A percentile compares a stretch with the other conserved stretches of the same genome.
phyloP scores from a whole-genome alignment of 2,888 invertebrate genomes.

The Congeria kusceri region DNA sequence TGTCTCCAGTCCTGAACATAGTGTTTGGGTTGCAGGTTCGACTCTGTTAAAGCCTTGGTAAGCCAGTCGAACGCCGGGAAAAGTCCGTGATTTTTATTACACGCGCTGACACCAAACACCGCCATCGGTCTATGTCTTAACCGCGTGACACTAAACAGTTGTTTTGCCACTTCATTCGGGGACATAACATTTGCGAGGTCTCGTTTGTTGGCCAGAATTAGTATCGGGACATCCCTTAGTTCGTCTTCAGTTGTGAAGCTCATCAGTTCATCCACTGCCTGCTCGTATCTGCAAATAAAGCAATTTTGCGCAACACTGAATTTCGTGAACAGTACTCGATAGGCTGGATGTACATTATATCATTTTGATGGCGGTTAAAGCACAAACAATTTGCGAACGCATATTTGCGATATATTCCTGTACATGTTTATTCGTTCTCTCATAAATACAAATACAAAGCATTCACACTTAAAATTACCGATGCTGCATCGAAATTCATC shows the following conservation, averaged over 20 bases:
- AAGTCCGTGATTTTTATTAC: slow-evolving; percentile 40
- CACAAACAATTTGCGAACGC: too few relatives aligned
- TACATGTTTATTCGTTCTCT: too few relatives aligned
- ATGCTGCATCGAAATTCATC: too few relatives aligned
- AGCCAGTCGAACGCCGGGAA: slow-evolving; percentile 66
- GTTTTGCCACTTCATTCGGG: slow-evolving; percentile 41
- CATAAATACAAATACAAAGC: too few relatives aligned
- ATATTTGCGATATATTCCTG: too few relatives aligned
- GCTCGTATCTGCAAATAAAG: slow-evolving; percentile 27
- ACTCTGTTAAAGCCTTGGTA: not conserved
- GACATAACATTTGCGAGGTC: slow-evolving; percentile 61
- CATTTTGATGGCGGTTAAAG: too few relatives aligned
- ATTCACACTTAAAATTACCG: too few relatives aligned
- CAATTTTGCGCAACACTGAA: too few relatives aligned
- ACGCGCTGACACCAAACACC: slow-evolving; percentile 34
- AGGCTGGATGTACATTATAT: too few relatives aligned
- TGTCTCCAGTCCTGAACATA: too few relatives aligned
- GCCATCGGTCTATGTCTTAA: slow-evolving; percentile 8
- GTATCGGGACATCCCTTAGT: slow-evolving; percentile 45
- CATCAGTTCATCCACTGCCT: slow-evolving; percentile 56
- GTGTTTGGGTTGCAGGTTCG: too few relatives aligned
- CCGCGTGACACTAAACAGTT: slow-evolving; percentile 14
- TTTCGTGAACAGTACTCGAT: too few relatives aligned
- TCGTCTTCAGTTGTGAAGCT: slow-evolving; percentile 45
- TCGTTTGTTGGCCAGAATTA: slow-evolving; percentile 70